Percentiles rank a stretch among this genome's conserved stretches.
Evolutionary conservation across 1,140 invertebrate species (phyloP).

Genomic region (Neodiprion virginianus): DNA sequence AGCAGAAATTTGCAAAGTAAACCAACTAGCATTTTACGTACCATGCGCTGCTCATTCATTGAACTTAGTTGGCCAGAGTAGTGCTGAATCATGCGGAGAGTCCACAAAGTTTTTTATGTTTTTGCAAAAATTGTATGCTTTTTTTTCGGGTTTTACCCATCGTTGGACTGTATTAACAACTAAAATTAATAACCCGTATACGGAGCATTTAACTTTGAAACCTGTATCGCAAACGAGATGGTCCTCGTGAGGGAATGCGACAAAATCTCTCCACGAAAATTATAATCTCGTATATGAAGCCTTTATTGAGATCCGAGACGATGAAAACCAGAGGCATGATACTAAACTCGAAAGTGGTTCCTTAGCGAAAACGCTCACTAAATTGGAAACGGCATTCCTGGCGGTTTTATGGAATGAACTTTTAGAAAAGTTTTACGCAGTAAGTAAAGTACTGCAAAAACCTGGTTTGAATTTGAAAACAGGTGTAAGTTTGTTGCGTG

Average conservation of each 20-base stretch:
- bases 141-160: not conserved
- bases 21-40: slow-evolving; percentile 24
- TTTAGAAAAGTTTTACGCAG: too few relatives aligned
- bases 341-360: too few relatives aligned
- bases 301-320: too few relatives aligned
- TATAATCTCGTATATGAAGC: too few relatives aligned
- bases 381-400: too few relatives aligned
- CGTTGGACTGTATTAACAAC: not conserved
- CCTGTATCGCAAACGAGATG: not conserved
- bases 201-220: not conserved
- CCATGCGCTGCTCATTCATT: slow-evolving; percentile 30
- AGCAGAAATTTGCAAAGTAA: slow-evolving; percentile 26
- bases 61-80: slow-evolving; percentile 24
- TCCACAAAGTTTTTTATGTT: not conserved
- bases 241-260: not conserved
- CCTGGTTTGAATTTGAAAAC: too few relatives aligned
- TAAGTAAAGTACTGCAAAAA: too few relatives aligned
- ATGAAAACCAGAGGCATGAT: too few relatives aligned
- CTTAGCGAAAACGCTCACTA: too few relatives aligned
- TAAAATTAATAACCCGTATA: not conserved
- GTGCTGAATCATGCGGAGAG: slow-evolving; percentile 19
- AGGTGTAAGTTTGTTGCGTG: too few relatives aligned
- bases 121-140: not conserved
- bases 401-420: too few relatives aligned
- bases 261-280: too few relatives aligned